Base-by-base conservation (phyloP, 1,140 invertebrate species). In the Caenorhabditis briggsae region DNA sequence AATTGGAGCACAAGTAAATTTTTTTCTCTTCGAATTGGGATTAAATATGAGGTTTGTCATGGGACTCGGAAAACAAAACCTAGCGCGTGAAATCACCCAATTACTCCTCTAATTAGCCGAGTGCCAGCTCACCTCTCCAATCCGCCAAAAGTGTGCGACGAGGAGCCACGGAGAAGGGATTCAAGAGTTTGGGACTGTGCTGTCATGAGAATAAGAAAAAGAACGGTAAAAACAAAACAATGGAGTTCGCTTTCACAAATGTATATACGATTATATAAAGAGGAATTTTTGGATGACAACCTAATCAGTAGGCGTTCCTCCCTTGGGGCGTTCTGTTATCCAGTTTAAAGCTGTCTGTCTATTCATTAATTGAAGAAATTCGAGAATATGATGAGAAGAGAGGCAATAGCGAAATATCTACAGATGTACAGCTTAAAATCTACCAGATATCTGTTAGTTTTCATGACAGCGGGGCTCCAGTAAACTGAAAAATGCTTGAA, bases 321-420 rank as follows among this genome's bases (percentile, higher is more conserved):
- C n/a, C 56, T n/a, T 7, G 56, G 56, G 56, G n/a, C 18, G 14
- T 33, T 33, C 33, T 33, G 33, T 33, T 33, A 33, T 33, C 33
- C 33, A 33, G 33, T 33, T 33, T 3, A 33, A 33, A 33, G 33
- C 33, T 33, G 33, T 33, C 33, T 33, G n/a, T 7, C 16, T 7
- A 16, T 58, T 58, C 56, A 58, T n/a, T 58, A 58, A 58, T 58
- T 58, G 18, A n/a, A 58, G 56, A 53, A 53, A 53, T 53, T 58
- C 12, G 18, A n/a, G 18, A 58, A 58, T 58, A 58, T 53, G 50
- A 18, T 58, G 12, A 18, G 56, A 33, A 33, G 33, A 33, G 56
- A 58, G 7, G 18, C 14, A 58, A 58, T 58, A n/a, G 56, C 18
- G 56, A 58, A n/a, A 18, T 7, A 58, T 18, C 9, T 53, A 53